Evolutionary conservation across 2,888 invertebrate genomes (phyloP), one percentile per base, ranked within the genome.

Genomic region (Branchipolynoe longqiensis): DNA sequence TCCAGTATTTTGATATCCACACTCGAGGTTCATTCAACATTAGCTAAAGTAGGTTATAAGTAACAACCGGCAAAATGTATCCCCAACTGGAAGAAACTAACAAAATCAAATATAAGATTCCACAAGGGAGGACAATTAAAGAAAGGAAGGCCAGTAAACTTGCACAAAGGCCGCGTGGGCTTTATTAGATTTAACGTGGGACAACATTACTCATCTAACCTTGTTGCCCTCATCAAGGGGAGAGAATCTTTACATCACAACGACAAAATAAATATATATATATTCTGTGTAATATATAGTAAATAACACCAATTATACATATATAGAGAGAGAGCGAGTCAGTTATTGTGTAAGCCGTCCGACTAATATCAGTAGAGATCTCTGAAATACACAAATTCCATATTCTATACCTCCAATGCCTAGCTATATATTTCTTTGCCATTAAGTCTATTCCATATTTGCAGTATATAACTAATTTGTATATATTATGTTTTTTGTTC

Each of bases 201-300:
- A 69, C 69, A 69, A 1, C 69, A 22, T 69, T 69, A 69, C 69
- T 69, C 38, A 69, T 69, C 69, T 69, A 69, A 69, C 69, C 69
- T 33, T 69, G 36, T 69, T 69, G 36, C 38, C n/a, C 38, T 69
- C 69, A 69, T 69, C 33, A 69, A 69, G 69, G 69, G 69, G 69
- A 69, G 33, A 69, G 33, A 69, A 69, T 69, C n/a, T 69, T 33
- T 69, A 69, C 69, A 69, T 69, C 69, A 69, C 69, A 69, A 69
- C 69, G 69, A 69, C 69, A 69, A 69, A 69, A 69, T 69, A 69
- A 69, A 69, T 69, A 69, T 69, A 69, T 69, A 69, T 69, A 69
- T 69, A 69, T 69, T 69, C 69, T 69, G 69, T 69, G 69, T 69
- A 69, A 69, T 69, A 69, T 69, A 38, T 69, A 69, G 69, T 69